Conservation (phyloP, 2,888 invertebrate species). For the Apodemia hepburni region DNA sequence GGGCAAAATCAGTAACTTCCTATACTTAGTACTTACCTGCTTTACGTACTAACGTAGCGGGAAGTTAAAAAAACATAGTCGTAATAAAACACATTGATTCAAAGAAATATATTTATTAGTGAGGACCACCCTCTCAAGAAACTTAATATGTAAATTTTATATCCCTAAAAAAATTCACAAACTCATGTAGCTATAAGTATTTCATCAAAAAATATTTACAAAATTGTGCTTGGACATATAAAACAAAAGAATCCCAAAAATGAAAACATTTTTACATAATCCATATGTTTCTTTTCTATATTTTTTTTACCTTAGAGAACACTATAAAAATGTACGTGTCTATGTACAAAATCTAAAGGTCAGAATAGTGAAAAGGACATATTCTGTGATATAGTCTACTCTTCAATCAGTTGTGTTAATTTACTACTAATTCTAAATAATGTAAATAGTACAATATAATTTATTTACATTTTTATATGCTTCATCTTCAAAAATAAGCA, state of each 20-base stretch:
- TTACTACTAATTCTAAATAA: background rate
- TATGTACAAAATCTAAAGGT: background rate
- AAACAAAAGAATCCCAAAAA: background rate
- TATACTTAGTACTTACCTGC: too few species aligned
- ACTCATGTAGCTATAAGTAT: conserved; percentile 3
- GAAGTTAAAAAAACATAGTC: background rate
- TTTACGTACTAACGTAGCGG: too few species aligned
- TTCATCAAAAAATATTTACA: conserved; percentile 8
- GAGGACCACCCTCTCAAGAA: conserved; percentile 4
- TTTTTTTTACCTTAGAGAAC: background rate
- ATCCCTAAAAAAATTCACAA: background rate
- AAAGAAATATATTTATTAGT: conserved; percentile 10
- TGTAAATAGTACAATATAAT: conserved; percentile 10
- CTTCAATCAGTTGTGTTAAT: background rate
- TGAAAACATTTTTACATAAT: too few species aligned
- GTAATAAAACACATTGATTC: background rate
- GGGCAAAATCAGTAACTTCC: too few species aligned
- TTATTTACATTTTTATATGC: conserved; percentile 10
- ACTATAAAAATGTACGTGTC: background rate
- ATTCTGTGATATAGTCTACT: background rate
- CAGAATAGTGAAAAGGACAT: background rate
- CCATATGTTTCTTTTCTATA: too few species aligned
- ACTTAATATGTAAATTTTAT: conserved; percentile 5
- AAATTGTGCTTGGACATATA: conserved; percentile 1
- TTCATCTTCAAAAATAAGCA: conserved; percentile 5